Percentiles rank a stretch among this genome's conserved stretches.
phyloP scores from a whole-genome alignment of 1,140 invertebrate genomes.

The Rhyacophila brunnea region DNA sequence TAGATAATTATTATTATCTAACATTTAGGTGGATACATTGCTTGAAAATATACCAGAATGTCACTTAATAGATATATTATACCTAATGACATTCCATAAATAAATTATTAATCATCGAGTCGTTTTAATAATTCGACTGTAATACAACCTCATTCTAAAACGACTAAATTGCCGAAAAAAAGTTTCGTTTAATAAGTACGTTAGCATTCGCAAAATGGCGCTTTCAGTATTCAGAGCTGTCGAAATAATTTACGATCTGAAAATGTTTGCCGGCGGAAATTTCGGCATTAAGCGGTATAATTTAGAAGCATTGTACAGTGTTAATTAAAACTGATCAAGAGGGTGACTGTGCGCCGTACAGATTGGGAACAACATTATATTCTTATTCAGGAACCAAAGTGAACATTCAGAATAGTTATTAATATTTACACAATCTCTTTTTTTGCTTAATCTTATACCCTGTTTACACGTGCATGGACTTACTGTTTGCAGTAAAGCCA shows the following conservation, averaged over 20 bases:
- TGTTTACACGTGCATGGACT: too few species aligned
- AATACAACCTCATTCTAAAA: neutral
- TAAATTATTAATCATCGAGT: neutral
- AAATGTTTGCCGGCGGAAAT: neutral
- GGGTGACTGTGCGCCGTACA: neutral
- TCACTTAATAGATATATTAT: neutral
- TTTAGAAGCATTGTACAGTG: constrained; percentile 21
- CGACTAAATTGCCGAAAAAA: neutral
- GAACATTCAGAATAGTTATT: too few species aligned
- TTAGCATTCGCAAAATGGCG: neutral
- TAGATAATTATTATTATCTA: too few species aligned
- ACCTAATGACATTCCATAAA: too few species aligned
- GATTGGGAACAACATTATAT: too few species aligned
- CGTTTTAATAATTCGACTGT: neutral
- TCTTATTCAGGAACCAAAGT: too few species aligned
- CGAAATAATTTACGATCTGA: neutral
- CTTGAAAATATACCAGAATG: neutral
- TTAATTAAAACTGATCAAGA: constrained; percentile 24
- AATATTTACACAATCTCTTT: too few species aligned
- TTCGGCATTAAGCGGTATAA: constrained; percentile 17
- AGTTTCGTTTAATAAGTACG: neutral
- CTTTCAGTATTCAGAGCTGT: neutral
- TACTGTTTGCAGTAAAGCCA: too few species aligned
- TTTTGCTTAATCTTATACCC: too few species aligned
- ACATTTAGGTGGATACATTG: too few species aligned